Evolutionary conservation across 2,797 vertebrate genomes (phyloP), one percentile per base, ranked within the genome.

Genomic region (Argentina silus): DNA sequence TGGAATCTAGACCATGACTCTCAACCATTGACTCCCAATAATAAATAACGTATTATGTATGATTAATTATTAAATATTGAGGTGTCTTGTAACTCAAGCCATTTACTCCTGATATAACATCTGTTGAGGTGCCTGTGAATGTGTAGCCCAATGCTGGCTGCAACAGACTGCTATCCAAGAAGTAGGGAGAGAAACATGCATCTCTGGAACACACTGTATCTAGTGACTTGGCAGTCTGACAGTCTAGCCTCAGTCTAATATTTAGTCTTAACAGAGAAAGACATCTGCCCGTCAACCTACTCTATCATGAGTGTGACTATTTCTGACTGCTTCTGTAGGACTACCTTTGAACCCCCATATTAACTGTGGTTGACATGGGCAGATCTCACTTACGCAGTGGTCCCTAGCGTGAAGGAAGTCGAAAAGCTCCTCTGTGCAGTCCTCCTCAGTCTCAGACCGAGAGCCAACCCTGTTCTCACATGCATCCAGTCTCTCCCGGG

Each of bases 371-470:
- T 36, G 27, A 36, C 4, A 36, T 3, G 19, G 27, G 12, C 21
- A 47, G 15, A 72, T 17, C 45, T 36, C 45, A 94, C 97, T 95
- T 87, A 99, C 98, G n/a, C 97, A 99, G 88, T 98, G 98, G 91
- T 99, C 98, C 61, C 97, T 92, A 70, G 96, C 96, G 0, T 98
- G 97, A 70, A 99, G 86, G 81, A 99, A 98, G 77, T 99, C 98
- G 66, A 99, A 96, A 3, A 99, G 94, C 88, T 99, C 98, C 89
- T 99, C 97, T 0, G 96, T 97, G 76, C 98, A 99, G 15, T 96
- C 94, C 85, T 99, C 98, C 11, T 81, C 70, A 0, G 97, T 98
- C 0, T 91, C 44, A 1, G 97, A 96, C 27, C 95, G 92, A 6
- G 97, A 96, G 21, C 92, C 91, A 2, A 98, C 97, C 47, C 97